Evolutionary conservation across 1,140 invertebrate species (phyloP).

Genomic region (Drosophila pseudoobscura): DNA sequence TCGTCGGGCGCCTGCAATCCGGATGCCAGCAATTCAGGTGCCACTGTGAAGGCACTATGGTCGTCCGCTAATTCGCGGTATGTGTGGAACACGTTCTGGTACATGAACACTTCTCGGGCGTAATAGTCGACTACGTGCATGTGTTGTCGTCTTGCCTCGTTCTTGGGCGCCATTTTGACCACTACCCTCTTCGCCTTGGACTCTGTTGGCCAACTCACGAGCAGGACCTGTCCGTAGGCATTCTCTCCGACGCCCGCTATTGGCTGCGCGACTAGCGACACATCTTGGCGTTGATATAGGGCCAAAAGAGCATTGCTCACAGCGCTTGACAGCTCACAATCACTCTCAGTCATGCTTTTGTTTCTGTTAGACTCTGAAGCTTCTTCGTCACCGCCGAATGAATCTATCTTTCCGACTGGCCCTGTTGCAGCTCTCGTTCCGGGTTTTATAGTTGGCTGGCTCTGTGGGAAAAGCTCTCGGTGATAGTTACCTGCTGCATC

Average conservation of each 20-base stretch:
- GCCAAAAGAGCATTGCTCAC: constrained; percentile 28
- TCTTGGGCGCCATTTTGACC: constrained; percentile 63
- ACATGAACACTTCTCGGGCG: constrained; percentile 61
- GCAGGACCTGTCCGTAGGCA: constrained; percentile 59
- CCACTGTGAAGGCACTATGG: constrained; percentile 22
- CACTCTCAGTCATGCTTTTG: constrained; percentile 34
- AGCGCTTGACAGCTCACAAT: constrained; percentile 24
- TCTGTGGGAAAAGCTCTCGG: constrained; percentile 12
- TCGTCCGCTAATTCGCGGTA: constrained; percentile 26
- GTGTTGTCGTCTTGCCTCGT: constrained; percentile 53
- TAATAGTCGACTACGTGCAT: constrained; percentile 62
- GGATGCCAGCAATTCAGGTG: constrained; percentile 34
- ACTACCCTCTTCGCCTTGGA: constrained; percentile 20
- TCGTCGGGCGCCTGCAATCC: constrained; percentile 40
- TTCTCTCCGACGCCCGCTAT: constrained; percentile 64
- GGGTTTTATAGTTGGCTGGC: constrained; percentile 33
- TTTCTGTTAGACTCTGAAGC: constrained; percentile 1
- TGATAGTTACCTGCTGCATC: constrained; percentile 19
- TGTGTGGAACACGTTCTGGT: constrained; percentile 45
- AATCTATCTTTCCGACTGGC: constrained; percentile 36
- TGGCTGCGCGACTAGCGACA: constrained; percentile 27
- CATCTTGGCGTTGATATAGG: constrained; percentile 27
- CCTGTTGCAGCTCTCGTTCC: constrained; percentile 15
- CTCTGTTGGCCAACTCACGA: constrained; percentile 31
- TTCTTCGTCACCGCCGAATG: not conserved